These are phyloP conservation scores for Stictonetta naevosa DNA, from an alignment of 2,113 vertebrate species.

Conservation along the genomic window DNA sequence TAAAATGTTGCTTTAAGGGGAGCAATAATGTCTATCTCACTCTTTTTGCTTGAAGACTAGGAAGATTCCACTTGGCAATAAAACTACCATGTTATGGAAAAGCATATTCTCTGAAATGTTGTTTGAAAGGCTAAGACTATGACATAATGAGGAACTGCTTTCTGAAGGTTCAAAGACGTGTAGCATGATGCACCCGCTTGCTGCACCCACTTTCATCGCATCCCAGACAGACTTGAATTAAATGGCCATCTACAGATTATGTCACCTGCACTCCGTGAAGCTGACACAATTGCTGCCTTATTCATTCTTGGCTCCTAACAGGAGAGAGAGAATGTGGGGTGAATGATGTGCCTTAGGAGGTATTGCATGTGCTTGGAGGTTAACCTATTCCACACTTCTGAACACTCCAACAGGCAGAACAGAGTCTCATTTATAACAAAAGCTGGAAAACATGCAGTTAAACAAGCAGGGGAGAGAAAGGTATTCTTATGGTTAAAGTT, in stretches of 20 bases:
- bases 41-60: neutral
- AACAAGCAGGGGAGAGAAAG: neutral
- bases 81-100: neutral
- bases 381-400: neutral
- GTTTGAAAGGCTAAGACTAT: neutral
- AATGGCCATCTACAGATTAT: no score
- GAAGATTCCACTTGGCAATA: neutral
- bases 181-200: neutral
- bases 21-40: neutral
- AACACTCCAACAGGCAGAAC: neutral
- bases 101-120: neutral
- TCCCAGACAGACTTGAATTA: neutral
- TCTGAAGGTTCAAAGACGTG: neutral
- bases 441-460: neutral
- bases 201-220: neutral
- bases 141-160: neutral
- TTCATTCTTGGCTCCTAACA: neutral
- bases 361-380: neutral
- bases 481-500: neutral
- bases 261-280: neutral
- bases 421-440: neutral
- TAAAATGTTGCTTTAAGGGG: neutral
- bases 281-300: neutral
- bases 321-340: neutral
- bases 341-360: rapidly evolving